Base-by-base conservation (phyloP, 2,113 vertebrate genomes). In the Pardalotus punctatus region DNA sequence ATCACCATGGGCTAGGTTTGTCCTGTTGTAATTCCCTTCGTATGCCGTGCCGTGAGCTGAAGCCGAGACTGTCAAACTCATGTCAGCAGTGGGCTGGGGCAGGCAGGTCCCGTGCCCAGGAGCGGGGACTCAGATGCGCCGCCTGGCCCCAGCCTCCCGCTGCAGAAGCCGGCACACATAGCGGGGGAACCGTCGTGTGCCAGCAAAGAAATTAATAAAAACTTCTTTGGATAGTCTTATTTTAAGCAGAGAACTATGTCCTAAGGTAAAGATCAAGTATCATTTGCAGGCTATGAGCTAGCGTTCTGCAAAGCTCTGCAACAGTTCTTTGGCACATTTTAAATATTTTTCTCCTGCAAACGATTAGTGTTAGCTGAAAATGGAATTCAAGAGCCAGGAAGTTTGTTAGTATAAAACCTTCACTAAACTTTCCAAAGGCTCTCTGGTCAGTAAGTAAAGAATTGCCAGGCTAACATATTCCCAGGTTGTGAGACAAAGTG, bases 161-260 rank as follows among this genome's bases (percentile, higher is more conserved):
- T 2, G 51, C 10, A 1, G 27, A 7, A 53, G 47, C 51, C 70
- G 0, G 5, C 5, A 3, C 12, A 15, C 18, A 6, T 0, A 5
- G 4, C 1, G 6, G 20, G 7, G 4, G 7, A 17, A 35, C 20
- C 2, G 1, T 2, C 10, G 1, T 11, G 3, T 45, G 72, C 64
- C 29, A 9, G 42, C 45, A 27, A 48, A 13, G 19, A 38, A 82
- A 77, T 33, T 4, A 31, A 3, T 50, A 36, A 80, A 82, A 76
- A 33, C 47, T 82, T 48, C 57, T 73, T 35, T 35, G 62, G 31
- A 12, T 45, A 8, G 7, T 43, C 43, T 61, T 64, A 14, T 69
- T 87, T 74, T 61, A 71, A 89, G 70, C 45, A 76, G 73, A 45
- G 15, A 43, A 11, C 23, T 60, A 10, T 50, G 35, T 35, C 33